Base-by-base conservation (phyloP, 2,888 invertebrate species). In the Noctua pronuba region DNA sequence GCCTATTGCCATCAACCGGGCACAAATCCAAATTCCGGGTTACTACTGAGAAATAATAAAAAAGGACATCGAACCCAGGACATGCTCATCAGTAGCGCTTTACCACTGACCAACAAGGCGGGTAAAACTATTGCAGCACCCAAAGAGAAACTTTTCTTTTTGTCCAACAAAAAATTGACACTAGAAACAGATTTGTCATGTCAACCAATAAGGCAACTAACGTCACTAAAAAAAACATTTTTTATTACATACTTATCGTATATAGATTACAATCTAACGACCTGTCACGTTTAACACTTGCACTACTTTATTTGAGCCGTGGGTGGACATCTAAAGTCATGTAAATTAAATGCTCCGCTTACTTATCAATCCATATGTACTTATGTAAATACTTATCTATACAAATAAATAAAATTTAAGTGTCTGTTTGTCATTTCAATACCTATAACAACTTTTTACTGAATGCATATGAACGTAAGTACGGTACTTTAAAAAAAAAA, bases 281-380 rank as follows among this genome's bases (percentile, higher is more conserved):
- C 66, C 73, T 85, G 87, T 87, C 88, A 83, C 55, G 31, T n/a
- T 73, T 67, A 66, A 76, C 66, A 65, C 75, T 46, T 77, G 78
- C 72, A 73, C 66, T 73, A 86, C 49, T 83, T 83, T 52, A 82
- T 58, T 24, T 18, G 0, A 62, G 16, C 1, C 31, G 85, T 88
- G 81, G 87, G 87, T 49, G 89, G 87, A 88, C 87, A 82, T 31
- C 64, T 88, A 80, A 38, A 64, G 38, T 74, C 75, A 16, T 83
- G 89, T 87, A 18, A 73, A 28, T 73, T 87, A 88, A 87, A 70
- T 58, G 69, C 16, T 38, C n/a, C 58, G 72, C 52, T 82, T 68
- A 71, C 10, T 16, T 44, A 52, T 44, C 41, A 55, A 65, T 46
- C 18, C 31, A 60, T 35, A 35, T 2, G 35, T 35, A 35, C 5